Evolutionary conservation across 2,888 invertebrate species (phyloP).

Genomic region (Brenthis hecate): DNA sequence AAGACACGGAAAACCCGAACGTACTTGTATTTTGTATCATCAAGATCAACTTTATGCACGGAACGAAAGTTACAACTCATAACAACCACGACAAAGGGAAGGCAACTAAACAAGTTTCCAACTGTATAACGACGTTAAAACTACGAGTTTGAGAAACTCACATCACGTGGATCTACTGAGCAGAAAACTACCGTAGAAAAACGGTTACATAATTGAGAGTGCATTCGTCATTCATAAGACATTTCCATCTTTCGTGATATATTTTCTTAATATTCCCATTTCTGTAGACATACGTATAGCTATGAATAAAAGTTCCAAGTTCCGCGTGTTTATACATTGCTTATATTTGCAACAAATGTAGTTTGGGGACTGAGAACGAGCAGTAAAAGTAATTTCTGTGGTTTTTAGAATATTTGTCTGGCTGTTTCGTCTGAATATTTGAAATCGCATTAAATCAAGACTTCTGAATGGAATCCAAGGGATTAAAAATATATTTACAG

Average conservation of each 20-base stretch:
- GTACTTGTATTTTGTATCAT: neutral
- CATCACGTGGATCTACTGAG: slow-evolving; percentile 1
- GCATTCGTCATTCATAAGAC: neutral
- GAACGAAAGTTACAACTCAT: slow-evolving; percentile 5
- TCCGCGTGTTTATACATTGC: too few species aligned
- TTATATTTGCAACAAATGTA: too few species aligned
- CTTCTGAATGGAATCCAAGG: too few species aligned
- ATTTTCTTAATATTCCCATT: too few species aligned
- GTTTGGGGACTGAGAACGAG: too few species aligned
- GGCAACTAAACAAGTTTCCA: slow-evolving; percentile 19
- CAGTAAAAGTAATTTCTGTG: too few species aligned
- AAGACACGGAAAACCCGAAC: neutral
- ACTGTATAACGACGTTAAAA: slow-evolving; percentile 12
- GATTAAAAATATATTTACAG: too few species aligned
- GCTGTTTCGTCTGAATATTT: too few species aligned
- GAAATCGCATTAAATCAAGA: too few species aligned
- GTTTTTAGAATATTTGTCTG: too few species aligned
- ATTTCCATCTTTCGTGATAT: neutral
- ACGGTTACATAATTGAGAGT: slow-evolving; percentile 11
- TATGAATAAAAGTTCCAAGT: too few species aligned
- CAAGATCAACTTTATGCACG: neutral
- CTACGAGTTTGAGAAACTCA: slow-evolving; percentile 5
- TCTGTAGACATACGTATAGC: too few species aligned
- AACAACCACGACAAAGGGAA: slow-evolving; percentile 18
- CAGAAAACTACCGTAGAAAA: neutral